phyloP scores from a whole-genome alignment of 2,797 vertebrate genomes.

The Sylvia borin region DNA sequence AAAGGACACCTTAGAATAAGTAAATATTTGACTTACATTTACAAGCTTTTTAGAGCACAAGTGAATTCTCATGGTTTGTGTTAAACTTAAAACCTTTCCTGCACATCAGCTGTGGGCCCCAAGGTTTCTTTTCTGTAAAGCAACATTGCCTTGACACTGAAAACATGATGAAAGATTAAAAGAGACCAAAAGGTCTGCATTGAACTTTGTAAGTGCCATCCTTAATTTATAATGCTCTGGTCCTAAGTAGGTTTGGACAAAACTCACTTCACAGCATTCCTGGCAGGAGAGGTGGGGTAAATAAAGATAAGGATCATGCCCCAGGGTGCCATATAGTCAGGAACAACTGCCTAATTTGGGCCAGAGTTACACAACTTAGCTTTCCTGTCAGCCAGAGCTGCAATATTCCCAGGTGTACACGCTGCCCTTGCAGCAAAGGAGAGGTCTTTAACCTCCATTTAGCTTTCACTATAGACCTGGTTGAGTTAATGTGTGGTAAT shows the following conservation, averaged over 20 bases:
- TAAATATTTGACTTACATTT: background rate
- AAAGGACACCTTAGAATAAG: background rate
- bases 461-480: background rate
- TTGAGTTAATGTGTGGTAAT: background rate
- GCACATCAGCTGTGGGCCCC: accelerated
- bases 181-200: background rate
- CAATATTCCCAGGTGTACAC: background rate
- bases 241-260: background rate
- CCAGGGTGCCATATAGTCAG: background rate
- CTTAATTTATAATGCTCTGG: background rate
- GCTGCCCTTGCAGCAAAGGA: background rate
- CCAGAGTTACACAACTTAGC: background rate
- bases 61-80: background rate
- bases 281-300: background rate
- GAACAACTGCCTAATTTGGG: background rate
- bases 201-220: background rate
- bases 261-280: constrained; percentile 15
- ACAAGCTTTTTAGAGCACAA: background rate
- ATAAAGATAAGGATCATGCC: background rate
- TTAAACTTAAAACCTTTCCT: background rate
- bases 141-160: background rate
- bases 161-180: background rate
- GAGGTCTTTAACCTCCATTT: background rate
- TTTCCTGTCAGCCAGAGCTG: background rate
- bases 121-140: background rate